A percentile compares a stretch with the other conserved stretches of the same genome.
phyloP scores from a whole-genome alignment of 2,888 invertebrate genomes.

The Coenonympha glycerion region DNA sequence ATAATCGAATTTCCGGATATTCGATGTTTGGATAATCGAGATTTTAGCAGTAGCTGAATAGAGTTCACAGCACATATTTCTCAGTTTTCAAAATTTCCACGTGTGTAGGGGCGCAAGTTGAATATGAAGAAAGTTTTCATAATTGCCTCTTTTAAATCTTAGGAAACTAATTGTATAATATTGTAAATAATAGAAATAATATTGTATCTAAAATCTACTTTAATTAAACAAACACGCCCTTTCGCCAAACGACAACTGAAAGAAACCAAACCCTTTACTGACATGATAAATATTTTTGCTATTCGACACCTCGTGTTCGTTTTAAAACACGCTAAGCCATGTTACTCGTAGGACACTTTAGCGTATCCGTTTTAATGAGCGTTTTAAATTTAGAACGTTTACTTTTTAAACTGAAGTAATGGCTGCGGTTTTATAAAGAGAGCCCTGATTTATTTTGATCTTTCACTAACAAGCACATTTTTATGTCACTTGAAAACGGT shows the following conservation, averaged over 20 bases:
- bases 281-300: slow-evolving; percentile 62
- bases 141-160: too few relatives aligned
- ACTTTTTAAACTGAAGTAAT: slow-evolving; percentile 44
- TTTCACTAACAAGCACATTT: background rate
- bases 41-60: too few relatives aligned
- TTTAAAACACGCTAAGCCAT: slow-evolving; percentile 33
- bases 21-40: too few relatives aligned
- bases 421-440: slow-evolving; percentile 17
- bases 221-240: slow-evolving; percentile 28
- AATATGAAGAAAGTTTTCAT: too few relatives aligned
- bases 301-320: slow-evolving; percentile 51
- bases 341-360: slow-evolving; percentile 36
- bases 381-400: slow-evolving; percentile 46
- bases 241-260: slow-evolving; percentile 37
- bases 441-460: slow-evolving; percentile 12
- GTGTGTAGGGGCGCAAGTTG: too few relatives aligned
- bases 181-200: too few relatives aligned
- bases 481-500: background rate
- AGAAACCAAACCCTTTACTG: slow-evolving; percentile 54
- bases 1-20: too few relatives aligned
- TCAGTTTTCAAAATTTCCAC: too few relatives aligned
- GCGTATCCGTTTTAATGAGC: slow-evolving; percentile 52
- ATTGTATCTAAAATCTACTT: slow-evolving; percentile 20
- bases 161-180: too few relatives aligned
- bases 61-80: too few relatives aligned